phyloP scores from a whole-genome alignment of 2,797 vertebrate genomes.

The Tamandua tetradactyla region DNA sequence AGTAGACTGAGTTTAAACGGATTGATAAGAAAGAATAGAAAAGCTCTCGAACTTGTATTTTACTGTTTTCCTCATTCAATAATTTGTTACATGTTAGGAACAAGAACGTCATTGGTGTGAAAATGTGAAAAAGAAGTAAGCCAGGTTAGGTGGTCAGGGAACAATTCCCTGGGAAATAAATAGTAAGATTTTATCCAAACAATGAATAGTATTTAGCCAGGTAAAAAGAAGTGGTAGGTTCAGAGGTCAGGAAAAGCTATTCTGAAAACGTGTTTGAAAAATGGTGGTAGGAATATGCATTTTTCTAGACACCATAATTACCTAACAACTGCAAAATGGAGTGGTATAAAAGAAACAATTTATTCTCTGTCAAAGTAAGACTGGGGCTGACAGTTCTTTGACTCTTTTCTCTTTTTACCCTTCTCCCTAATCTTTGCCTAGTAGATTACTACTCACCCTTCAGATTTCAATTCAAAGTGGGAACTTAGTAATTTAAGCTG shows the following conservation, averaged over 20 bases:
- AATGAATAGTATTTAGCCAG: not conserved
- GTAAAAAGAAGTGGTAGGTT: not conserved
- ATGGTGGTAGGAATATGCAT: not conserved
- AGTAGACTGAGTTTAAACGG: not conserved
- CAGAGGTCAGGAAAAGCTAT: not conserved
- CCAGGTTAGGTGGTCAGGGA: not conserved
- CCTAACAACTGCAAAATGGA: not conserved
- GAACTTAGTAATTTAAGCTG: not conserved
- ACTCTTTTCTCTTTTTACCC: not conserved
- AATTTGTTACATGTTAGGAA: too few relatives aligned
- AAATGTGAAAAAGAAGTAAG: not conserved
- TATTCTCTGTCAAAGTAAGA: not conserved
- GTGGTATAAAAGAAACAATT: not conserved
- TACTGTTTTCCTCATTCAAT: not conserved
- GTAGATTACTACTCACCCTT: not conserved
- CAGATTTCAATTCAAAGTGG: not conserved
- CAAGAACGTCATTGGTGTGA: not conserved
- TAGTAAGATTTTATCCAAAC: not conserved
- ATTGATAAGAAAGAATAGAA: not conserved
- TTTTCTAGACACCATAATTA: not conserved
- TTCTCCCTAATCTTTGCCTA: not conserved
- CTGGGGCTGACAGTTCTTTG: too few relatives aligned
- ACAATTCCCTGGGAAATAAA: not conserved
- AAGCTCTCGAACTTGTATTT: not conserved
- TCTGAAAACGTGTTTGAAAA: not conserved